Percentiles rank a stretch among this genome's conserved stretches.
Conservation (phyloP, 2,888 invertebrate species). For the Drosophila lacicola region DNA sequence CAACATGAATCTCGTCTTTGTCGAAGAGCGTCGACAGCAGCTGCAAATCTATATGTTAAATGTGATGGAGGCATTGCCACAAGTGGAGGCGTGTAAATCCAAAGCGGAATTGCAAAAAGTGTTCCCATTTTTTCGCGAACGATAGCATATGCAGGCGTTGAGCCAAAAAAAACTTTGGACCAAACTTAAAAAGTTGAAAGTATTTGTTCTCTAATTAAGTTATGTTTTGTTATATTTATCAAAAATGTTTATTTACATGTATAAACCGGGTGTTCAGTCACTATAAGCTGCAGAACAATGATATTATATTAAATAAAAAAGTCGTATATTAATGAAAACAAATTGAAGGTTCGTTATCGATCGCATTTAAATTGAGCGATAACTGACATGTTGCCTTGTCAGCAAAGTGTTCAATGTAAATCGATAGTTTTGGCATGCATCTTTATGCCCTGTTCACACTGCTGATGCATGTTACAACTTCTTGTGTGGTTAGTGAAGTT, state of each 20-base stretch:
- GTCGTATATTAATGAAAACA: not conserved
- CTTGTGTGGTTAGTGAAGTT: too few species aligned
- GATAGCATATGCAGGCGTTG: slow-evolving; percentile 32
- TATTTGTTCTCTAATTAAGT: slow-evolving; percentile 42
- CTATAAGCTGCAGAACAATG: slow-evolving; percentile 30
- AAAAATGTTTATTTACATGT: slow-evolving; percentile 53
- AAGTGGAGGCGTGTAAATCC: slow-evolving; percentile 90
- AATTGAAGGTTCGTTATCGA: not conserved
- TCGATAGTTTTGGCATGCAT: not conserved
- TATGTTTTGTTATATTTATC: slow-evolving; percentile 41
- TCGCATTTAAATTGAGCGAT: not conserved
- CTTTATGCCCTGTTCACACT: not conserved
- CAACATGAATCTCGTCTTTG: slow-evolving; percentile 94
- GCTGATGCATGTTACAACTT: too few species aligned
- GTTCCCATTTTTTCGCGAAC: slow-evolving; percentile 94
- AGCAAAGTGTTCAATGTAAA: not conserved
- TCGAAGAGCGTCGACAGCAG: slow-evolving; percentile 93
- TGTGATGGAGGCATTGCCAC: slow-evolving; percentile 92
- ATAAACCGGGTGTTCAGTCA: slow-evolving; percentile 20
- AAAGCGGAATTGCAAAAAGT: slow-evolving; percentile 92
- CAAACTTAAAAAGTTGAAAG: slow-evolving; percentile 51
- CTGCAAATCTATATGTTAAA: slow-evolving; percentile 95
- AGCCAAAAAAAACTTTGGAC: slow-evolving; percentile 6
- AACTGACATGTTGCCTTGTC: not conserved
- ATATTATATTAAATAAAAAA: slow-evolving; percentile 52